phyloP scores from a whole-genome alignment of 2,797 vertebrate species.

The Anomalospiza imberbis region DNA sequence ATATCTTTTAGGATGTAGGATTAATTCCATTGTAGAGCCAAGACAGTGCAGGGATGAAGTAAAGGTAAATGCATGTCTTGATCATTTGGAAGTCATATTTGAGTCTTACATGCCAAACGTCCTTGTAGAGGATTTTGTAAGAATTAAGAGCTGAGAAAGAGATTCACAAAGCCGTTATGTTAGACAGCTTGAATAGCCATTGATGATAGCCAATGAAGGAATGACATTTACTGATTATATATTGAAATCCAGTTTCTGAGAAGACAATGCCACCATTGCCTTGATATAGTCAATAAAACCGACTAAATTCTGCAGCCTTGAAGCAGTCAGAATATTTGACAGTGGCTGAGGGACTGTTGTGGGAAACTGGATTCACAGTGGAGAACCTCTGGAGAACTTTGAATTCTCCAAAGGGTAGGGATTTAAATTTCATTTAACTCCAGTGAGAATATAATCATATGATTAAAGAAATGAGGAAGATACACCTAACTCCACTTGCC shows the following conservation, averaged over 20 bases:
- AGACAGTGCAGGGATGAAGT: not conserved
- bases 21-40: not conserved
- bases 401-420: not conserved
- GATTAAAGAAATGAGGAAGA: not conserved
- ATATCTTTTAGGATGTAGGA: not conserved
- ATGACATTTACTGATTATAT: not conserved
- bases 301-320: not conserved
- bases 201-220: not conserved
- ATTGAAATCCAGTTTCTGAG: not conserved
- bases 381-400: not conserved
- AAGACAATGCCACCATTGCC: not conserved
- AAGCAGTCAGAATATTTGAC: not conserved
- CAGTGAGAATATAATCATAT: not conserved
- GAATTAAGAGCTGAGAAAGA: not conserved
- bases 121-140: not conserved
- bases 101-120: not conserved
- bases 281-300: not conserved
- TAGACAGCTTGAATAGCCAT: not conserved
- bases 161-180: not conserved
- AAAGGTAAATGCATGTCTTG: not conserved
- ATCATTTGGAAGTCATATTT: not conserved
- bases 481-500: not conserved
- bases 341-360: not conserved
- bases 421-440: not conserved
- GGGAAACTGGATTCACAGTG: not conserved